phyloP scores from a whole-genome alignment of 1,140 invertebrate genomes.

The Acromyrmex heyeri region DNA sequence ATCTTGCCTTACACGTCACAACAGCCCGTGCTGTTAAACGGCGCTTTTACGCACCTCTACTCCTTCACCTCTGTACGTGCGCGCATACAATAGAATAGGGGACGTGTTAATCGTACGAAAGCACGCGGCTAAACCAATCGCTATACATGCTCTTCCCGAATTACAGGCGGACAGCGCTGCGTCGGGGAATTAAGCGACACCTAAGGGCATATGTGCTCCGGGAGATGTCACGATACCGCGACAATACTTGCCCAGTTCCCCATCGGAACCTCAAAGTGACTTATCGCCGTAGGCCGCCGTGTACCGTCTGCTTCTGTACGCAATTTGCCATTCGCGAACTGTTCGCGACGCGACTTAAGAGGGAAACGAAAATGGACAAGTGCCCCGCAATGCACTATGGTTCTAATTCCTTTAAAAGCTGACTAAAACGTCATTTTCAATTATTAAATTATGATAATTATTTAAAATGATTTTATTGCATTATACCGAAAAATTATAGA shows the following conservation, averaged over 20 bases:
- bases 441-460: too few relatives aligned
- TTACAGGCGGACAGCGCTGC: constrained; percentile 75
- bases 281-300: constrained; percentile 39
- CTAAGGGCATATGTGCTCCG: constrained; percentile 70
- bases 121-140: constrained; percentile 79
- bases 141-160: constrained; percentile 71
- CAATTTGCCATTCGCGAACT: constrained; percentile 22
- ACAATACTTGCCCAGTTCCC: constrained; percentile 59
- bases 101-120: constrained; percentile 77
- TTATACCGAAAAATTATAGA: too few relatives aligned
- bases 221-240: constrained; percentile 72
- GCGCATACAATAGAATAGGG: constrained; percentile 69
- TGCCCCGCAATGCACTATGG: not conserved
- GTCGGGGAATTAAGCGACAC: constrained; percentile 74
- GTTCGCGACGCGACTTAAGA: not conserved
- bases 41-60: not conserved
- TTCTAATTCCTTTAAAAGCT: too few relatives aligned
- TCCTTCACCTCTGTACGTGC: constrained; percentile 2
- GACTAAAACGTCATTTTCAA: too few relatives aligned
- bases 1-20: not conserved
- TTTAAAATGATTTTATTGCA: too few relatives aligned
- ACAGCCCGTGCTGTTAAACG: not conserved
- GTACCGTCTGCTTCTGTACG: not conserved
- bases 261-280: constrained; percentile 63
- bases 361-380: not conserved